phyloP scores from a whole-genome alignment of 2,113 vertebrate species.

The Equus przewalskii region DNA sequence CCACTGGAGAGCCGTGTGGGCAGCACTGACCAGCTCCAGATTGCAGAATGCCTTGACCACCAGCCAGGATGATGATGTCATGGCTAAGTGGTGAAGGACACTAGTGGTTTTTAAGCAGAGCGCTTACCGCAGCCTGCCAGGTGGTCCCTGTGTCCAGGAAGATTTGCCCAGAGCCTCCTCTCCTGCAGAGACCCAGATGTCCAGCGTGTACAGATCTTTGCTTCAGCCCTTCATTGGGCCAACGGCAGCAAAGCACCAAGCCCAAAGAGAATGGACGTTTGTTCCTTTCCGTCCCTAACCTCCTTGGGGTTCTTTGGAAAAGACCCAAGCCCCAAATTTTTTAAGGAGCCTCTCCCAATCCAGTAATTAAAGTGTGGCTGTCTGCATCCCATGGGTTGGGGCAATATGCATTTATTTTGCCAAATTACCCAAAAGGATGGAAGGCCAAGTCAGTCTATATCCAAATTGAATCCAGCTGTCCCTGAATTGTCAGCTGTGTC shows the following conservation, averaged over 20 bases:
- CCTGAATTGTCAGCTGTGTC: neutral
- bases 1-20: neutral
- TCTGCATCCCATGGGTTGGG: neutral
- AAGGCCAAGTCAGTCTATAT: neutral
- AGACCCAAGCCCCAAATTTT: neutral
- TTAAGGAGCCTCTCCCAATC: neutral
- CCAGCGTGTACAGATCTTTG: neutral
- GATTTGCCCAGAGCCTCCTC: neutral
- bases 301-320: neutral
- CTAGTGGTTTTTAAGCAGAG: neutral
- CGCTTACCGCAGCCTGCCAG: neutral
- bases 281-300: neutral
- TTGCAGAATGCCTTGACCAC: neutral
- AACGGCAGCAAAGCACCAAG: neutral
- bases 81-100: neutral
- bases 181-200: neutral
- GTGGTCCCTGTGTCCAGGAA: neutral
- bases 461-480: constrained; percentile 10
- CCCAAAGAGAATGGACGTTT: rapidly evolving
- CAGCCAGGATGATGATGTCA: constrained; percentile 14
- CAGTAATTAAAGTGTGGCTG: neutral
- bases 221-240: neutral
- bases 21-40: neutral
- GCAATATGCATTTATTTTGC: neutral
- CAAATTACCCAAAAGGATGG: neutral